phyloP scores from a whole-genome alignment of 2,113 vertebrate genomes.

The Cepphus grylle region DNA sequence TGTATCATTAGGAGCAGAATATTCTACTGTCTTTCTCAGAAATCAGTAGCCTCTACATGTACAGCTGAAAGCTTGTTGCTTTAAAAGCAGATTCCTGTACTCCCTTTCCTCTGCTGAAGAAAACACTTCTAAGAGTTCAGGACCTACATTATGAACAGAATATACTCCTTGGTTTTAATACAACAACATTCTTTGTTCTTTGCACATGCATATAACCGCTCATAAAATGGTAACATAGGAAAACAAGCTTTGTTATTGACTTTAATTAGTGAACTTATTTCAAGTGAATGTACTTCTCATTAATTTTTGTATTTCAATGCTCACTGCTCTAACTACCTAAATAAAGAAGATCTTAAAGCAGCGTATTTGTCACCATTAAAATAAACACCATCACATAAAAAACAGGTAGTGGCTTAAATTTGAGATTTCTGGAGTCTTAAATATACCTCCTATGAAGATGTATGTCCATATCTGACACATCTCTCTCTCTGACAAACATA shows the following conservation, averaged over 20 bases:
- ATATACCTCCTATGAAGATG: background rate
- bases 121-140: background rate
- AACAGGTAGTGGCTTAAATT: background rate
- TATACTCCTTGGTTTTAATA: background rate
- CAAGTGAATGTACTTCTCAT: background rate
- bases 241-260: background rate
- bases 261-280: background rate
- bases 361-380: background rate
- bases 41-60: background rate
- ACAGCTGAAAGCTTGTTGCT: background rate
- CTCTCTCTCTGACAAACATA: background rate
- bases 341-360: background rate
- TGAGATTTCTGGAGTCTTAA: background rate
- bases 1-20: background rate
- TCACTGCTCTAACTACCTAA: background rate
- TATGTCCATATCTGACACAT: background rate
- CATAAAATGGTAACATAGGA: background rate
- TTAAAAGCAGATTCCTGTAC: background rate
- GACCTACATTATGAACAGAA: background rate
- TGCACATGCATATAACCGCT: background rate
- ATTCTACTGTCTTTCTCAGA: background rate
- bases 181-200: background rate
- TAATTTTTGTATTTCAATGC: background rate
- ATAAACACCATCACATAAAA: background rate
- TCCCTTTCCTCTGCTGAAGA: background rate